A percentile compares a stretch with the other conserved stretches of the same genome.
Conservation (phyloP, 2,113 vertebrate genomes). For the Pomatorhinus ruficollis region DNA sequence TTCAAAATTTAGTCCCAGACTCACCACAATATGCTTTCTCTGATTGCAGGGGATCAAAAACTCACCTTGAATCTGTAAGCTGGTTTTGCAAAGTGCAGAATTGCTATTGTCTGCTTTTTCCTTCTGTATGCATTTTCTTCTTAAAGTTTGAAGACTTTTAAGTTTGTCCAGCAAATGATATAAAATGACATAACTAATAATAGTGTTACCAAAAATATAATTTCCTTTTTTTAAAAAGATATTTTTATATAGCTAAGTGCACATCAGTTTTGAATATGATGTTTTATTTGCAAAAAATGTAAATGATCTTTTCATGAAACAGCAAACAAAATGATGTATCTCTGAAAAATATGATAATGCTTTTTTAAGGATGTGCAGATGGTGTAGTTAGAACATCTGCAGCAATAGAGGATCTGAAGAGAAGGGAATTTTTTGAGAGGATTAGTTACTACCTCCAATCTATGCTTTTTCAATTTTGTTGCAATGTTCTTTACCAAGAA, state of each 20-base stretch:
- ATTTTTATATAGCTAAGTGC: slow-evolving; percentile 39
- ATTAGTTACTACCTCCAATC: slow-evolving; percentile 3
- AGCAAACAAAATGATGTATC: slow-evolving; percentile 20
- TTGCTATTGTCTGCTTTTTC: background rate
- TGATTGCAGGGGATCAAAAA: background rate
- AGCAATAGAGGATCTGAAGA: slow-evolving; percentile 15
- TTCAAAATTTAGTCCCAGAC: background rate
- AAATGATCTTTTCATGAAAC: slow-evolving; percentile 24
- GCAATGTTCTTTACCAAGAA: background rate
- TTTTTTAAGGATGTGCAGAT: slow-evolving; percentile 55
- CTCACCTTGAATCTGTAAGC: background rate
- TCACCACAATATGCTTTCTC: background rate
- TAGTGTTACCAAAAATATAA: background rate
- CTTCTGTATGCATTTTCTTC: background rate
- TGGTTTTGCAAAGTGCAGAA: background rate
- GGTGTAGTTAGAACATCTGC: slow-evolving; percentile 54
- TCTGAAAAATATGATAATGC: slow-evolving; percentile 38
- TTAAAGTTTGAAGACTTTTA: background rate
- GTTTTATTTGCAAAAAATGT: slow-evolving; percentile 27
- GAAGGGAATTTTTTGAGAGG: slow-evolving; percentile 16
- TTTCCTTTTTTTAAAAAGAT: background rate
- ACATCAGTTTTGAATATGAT: background rate
- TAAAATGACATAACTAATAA: slow-evolving; percentile 5
- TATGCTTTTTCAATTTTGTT: background rate
- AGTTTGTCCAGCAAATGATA: background rate